Base-by-base conservation (phyloP, 2,888 invertebrate species). In the Metacarcinus magister region DNA sequence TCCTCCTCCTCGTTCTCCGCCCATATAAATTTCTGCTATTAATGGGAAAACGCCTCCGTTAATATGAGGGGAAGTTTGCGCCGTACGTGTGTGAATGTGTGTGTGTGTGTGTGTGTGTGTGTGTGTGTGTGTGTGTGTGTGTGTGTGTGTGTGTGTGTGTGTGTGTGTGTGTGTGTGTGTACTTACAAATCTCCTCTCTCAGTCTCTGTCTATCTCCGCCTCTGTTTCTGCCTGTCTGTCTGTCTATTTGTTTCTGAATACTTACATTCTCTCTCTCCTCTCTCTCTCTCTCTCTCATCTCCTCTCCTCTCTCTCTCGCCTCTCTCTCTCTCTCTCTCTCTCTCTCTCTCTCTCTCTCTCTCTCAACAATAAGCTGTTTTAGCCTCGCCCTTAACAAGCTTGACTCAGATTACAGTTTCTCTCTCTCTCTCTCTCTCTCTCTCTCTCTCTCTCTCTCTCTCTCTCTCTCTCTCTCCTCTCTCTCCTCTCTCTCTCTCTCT, bases 141-240 rank as follows among this genome's bases (percentile, higher is more conserved):
- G 39, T 39, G 28, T 87, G 87, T 32, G 39, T 87, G 28, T 32
- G 39, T 32, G 28, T 87, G 28, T 87, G 87, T 87, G 32, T 90
- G 32, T 90, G 39, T 90, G 39, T 90, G 39, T 90, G 90, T 90
- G 90, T 90, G 90, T 90, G 90, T 90, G 90, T 54, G 8, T 7
- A 10, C 10, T 4, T 7, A 10, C 10, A 54, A 54, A 54, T 54
- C 54, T 54, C 54, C 8, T 7, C 16, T 7, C 2, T n/a, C n/a
- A 48, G 10, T 48, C 48, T 48, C 10, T 48, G 10, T 60, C n/a
- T 67, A 5, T 23, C 23, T 67, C 23, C 19, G 67, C n/a, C n/a
- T 23, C n/a, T 67, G 2, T 67, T n/a, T 67, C 67, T 67, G 2
- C 23, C n/a, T 2, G 23, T 67, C 16, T 67, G 4, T 67, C 1